Evolutionary conservation across 1,140 invertebrate species (phyloP), one percentile per base, ranked within the genome.

Genomic region (Papilio dardanus): DNA sequence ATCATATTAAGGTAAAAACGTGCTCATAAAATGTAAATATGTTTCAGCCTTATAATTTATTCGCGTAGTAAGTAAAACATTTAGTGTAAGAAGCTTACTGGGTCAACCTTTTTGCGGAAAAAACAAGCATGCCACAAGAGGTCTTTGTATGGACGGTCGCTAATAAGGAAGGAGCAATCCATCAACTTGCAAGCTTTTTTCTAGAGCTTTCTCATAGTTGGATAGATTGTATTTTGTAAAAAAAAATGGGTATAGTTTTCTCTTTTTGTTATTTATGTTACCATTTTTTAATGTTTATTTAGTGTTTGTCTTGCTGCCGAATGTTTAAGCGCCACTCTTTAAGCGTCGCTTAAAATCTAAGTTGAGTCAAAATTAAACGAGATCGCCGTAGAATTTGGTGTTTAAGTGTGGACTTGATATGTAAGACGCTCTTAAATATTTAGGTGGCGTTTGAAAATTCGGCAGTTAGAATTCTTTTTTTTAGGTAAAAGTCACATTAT

Each of bases 141-240:
- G 12, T 28, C 24, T 62, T 62, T 62, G 21, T 33, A 74, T 46
- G 35, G 35, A 14, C 58, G 73, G 76, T 79, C 76, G 76, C 77
- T 83, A 83, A 81, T 85, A 80, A 83, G 79, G 73, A 78, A 78
- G 65, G 77, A 75, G 77, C 76, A 76, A 85, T 85, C 83, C 81
- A 85, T 85, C 83, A 85, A 81, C 31, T 73, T 40, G 40, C 42
- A 67, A 75, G 78, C 58, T n/a, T 77, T 62, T 62, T 62, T 58
- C 50, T 58, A 58, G 21, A 2, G 50, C 50, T 58, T 62, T 28
- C 12, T 54, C 19, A 8, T 58, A 58, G 50, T 58, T 58, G 50
- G 50, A 10, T 58, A 58, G 54, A 58, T 24, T 28, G 24, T 58
- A 24, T 58, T 58, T 58, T 58, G 54, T 58, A 28, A 14, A 58